These are phyloP conservation scores for Acrossocheilus fasciatus DNA, from an alignment of 2,797 vertebrate genomes.

Conservation along the genomic window DNA sequence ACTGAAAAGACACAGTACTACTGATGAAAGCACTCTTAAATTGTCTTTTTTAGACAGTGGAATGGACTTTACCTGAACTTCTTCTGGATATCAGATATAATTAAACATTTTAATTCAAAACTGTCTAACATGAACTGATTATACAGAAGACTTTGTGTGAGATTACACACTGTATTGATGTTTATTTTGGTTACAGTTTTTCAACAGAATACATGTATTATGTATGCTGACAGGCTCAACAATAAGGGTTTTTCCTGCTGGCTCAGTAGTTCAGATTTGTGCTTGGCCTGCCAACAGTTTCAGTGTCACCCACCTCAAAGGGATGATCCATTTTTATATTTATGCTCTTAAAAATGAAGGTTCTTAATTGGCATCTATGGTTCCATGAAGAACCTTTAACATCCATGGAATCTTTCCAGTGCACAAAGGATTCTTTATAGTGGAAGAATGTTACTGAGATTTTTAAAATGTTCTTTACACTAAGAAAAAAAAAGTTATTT, in stretches of 20 bases:
- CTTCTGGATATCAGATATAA: neutral
- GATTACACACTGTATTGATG: slow-evolving; percentile 3
- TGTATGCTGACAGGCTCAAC: slow-evolving; percentile 1
- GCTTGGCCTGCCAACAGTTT: slow-evolving; percentile 2
- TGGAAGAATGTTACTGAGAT: neutral
- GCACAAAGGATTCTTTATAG: neutral
- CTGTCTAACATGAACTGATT: neutral
- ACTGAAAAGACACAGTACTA: slow-evolving; percentile 67
- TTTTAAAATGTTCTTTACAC: neutral
- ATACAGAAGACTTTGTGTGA: neutral
- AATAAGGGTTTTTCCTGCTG: neutral
- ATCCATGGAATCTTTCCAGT: neutral
- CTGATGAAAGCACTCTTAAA: slow-evolving; percentile 20
- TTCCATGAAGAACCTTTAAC: neutral
- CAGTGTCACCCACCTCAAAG: neutral
- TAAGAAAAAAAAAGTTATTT: neutral
- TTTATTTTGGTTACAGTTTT: slow-evolving; percentile 17
- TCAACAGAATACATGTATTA: neutral
- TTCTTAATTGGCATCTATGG: neutral
- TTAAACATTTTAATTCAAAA: neutral
- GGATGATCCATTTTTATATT: neutral
- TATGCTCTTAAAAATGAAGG: neutral
- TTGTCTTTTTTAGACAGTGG: neutral
- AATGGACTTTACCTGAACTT: slow-evolving; percentile 11
- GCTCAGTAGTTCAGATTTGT: slow-evolving; percentile 2